Evolutionary conservation across 2,888 invertebrate species (phyloP), one percentile per base, ranked within the genome.

Genomic region (Caenorhabditis sp.): DNA sequence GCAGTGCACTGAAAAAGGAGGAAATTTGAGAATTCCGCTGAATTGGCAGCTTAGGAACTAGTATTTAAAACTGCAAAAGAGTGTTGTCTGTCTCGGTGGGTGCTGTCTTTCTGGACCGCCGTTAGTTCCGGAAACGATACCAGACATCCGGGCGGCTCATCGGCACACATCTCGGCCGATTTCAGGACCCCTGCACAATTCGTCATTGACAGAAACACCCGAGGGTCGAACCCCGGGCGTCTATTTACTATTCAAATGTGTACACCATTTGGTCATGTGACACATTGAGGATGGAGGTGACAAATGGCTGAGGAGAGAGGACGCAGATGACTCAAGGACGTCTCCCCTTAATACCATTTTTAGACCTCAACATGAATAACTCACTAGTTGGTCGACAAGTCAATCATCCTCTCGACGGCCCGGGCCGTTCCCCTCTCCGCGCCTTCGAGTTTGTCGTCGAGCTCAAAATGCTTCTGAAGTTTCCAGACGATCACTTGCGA

Each of bases 371-470:
- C 43, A 5, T 41, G 41, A 20, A 45, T 27, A 37, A 61, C 78
- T 61, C 26, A 83, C 95, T 95, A 96, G 78, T 94, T 93, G 35
- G 96, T 93, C 90, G 95, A 95, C 90, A 96, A 95, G 90, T 96
- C 95, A 87, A 96, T 93, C 95, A 96, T 96, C 80, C 95, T 94
- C 89, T 94, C 94, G 92, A 95, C 94, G 71, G 96, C 95, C 90
- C 96, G 94, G 20, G 95, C 93, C 75, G 95, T 92, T 89, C 94
- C 95, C 82, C 93, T 93, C 90, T 96, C 95, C 89, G 94, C 94
- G 82, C 93, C 91, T 74, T 93, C 93, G 83, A 96, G 92, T 30
- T 92, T 93, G 8, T 93, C 93, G 90, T 96, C 53, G 24, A 81
- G 66, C 8, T 76, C 59, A 32, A 82, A 81, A 20, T 79, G 79